Evolutionary conservation across 2,797 vertebrate genomes (phyloP).

Genomic region (Coranthus polyacanthus): DNA sequence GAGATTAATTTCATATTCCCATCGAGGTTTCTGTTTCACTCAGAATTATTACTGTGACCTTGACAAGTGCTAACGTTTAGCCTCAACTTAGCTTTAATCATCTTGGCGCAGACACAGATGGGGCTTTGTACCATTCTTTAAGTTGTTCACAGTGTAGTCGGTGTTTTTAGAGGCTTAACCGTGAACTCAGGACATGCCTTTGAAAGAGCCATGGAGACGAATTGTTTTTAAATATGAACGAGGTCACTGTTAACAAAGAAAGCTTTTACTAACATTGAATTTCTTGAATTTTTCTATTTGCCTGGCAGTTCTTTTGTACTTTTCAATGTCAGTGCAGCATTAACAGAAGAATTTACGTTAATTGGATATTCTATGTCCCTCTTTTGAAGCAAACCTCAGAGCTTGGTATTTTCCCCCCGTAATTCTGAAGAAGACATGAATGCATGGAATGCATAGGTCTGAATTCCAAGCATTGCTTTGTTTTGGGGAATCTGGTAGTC

Average conservation of each 20-base stretch:
- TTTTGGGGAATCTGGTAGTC: constrained; percentile 8
- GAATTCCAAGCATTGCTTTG: constrained; percentile 14
- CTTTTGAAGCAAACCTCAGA: neutral
- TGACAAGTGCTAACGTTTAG: constrained; percentile 70
- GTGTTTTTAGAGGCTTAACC: constrained; percentile 54
- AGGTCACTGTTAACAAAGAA: constrained; percentile 22
- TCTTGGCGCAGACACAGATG: constrained; percentile 57
- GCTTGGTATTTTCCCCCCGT: neutral
- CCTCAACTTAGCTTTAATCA: constrained; percentile 72
- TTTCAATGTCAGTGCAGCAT: neutral
- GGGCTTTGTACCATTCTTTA: constrained; percentile 51
- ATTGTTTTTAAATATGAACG: constrained; percentile 20
- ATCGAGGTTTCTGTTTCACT: constrained; percentile 69
- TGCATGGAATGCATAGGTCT: constrained; percentile 8
- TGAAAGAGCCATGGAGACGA: constrained; percentile 36
- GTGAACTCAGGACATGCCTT: constrained; percentile 31
- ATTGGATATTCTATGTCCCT: neutral
- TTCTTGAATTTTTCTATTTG: constrained; percentile 1
- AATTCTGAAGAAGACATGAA: neutral
- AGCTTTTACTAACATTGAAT: neutral
- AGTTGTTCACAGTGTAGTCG: constrained; percentile 45
- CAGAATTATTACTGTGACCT: constrained; percentile 74
- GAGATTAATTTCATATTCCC: constrained; percentile 79
- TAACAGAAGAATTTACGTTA: neutral
- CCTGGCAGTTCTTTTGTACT: neutral